phyloP scores from a whole-genome alignment of 2,113 vertebrate genomes.

The Pomatorhinus ruficollis region DNA sequence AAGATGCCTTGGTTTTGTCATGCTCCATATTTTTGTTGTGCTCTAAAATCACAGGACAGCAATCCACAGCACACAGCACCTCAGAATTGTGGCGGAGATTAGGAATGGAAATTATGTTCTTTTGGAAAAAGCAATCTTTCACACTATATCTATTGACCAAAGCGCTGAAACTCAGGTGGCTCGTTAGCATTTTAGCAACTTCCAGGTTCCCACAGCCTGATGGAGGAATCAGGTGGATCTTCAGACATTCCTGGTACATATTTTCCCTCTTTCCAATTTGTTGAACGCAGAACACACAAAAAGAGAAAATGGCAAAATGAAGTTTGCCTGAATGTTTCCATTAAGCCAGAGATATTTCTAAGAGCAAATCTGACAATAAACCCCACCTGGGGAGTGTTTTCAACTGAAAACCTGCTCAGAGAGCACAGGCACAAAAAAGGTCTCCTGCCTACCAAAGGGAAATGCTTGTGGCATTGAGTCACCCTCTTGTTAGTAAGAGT shows the following conservation, averaged over 20 bases:
- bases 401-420: neutral
- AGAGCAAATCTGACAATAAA: neutral
- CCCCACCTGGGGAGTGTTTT: neutral
- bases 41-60: neutral
- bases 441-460: neutral
- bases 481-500: neutral
- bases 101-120: neutral
- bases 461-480: neutral
- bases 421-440: fast-evolving
- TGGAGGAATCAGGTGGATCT: neutral
- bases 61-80: neutral
- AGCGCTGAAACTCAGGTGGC: neutral
- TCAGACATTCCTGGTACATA: fast-evolving
- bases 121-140: neutral
- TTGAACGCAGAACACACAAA: neutral
- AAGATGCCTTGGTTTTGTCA: neutral
- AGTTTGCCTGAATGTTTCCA: neutral
- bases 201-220: neutral
- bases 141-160: neutral
- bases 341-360: neutral
- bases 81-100: neutral
- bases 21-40: fast-evolving
- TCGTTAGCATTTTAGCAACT: neutral
- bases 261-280: neutral
- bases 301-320: neutral